A percentile compares a stretch with the other conserved stretches of the same genome.
These are phyloP conservation scores for Synanthedon formicaeformis DNA, from an alignment of 2,888 invertebrate genomes.

Conservation along the genomic window DNA sequence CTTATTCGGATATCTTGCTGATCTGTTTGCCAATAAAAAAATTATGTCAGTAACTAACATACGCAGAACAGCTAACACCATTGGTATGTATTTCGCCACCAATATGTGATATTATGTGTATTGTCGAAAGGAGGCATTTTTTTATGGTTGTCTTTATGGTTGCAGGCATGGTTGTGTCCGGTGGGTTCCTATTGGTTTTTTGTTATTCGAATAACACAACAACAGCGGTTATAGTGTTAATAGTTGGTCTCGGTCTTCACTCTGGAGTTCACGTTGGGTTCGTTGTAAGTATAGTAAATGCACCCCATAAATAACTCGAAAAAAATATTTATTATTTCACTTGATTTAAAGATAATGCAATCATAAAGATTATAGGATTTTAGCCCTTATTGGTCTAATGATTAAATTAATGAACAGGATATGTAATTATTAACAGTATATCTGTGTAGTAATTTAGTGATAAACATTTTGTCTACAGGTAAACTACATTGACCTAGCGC, in stretches of 20 bases:
- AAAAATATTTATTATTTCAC: too few relatives aligned
- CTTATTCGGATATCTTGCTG: conserved; percentile 29
- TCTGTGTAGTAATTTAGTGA: too few relatives aligned
- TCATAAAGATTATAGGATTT: too few relatives aligned
- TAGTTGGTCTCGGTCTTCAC: conserved; percentile 71
- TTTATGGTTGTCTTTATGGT: not conserved
- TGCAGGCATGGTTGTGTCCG: conserved; percentile 32
- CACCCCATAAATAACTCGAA: too few relatives aligned
- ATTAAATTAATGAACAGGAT: too few relatives aligned
- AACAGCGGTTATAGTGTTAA: conserved; percentile 62
- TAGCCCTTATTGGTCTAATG: too few relatives aligned
- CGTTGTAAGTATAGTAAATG: conserved; percentile 44
- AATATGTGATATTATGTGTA: not conserved
- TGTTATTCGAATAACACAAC: conserved; percentile 41
- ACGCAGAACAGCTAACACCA: conserved; percentile 44
- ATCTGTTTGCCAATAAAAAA: conserved; percentile 27
- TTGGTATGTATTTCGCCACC: conserved; percentile 44
- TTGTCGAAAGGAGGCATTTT: not conserved
- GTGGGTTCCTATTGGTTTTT: conserved; percentile 55
- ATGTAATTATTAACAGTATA: too few relatives aligned
- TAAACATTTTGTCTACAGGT: conserved; percentile 42
- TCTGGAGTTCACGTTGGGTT: conserved; percentile 74
- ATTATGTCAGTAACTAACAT: conserved; percentile 33
- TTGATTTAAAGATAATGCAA: too few relatives aligned
- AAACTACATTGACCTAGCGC: conserved; percentile 84